phyloP scores from a whole-genome alignment of 2,888 invertebrate genomes.

The Pachydiplax longipennis region DNA sequence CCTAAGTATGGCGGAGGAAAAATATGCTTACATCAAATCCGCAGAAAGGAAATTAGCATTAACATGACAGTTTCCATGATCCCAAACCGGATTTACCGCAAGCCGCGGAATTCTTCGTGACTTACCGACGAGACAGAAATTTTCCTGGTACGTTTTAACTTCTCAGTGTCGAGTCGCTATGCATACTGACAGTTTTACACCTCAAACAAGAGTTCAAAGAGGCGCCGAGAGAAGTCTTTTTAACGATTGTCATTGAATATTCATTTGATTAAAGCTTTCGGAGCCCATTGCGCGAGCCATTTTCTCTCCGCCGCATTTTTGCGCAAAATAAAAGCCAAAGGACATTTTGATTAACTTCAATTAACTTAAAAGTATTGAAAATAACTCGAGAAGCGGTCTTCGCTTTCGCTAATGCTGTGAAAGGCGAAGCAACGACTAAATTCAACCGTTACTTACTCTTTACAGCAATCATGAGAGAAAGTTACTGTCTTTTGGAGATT shows the following conservation, averaged over 20 bases:
- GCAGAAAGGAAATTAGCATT: not conserved
- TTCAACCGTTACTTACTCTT: too few relatives aligned
- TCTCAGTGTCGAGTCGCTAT: not conserved
- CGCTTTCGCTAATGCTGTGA: not conserved
- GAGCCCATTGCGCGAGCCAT: not conserved
- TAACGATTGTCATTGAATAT: not conserved
- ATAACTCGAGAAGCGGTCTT: not conserved
- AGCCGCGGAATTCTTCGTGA: not conserved
- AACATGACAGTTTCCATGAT: not conserved
- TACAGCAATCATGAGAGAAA: too few relatives aligned
- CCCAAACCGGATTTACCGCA: not conserved
- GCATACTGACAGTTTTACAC: not conserved
- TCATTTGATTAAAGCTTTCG: not conserved
- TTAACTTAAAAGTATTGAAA: too few relatives aligned
- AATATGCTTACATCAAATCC: too few relatives aligned
- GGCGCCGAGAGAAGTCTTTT: not conserved
- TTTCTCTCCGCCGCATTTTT: not conserved
- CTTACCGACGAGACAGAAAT: not conserved
- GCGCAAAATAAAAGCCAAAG: too few relatives aligned
- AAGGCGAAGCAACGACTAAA: too few relatives aligned
- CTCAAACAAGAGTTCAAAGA: not conserved
- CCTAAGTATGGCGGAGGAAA: too few relatives aligned
- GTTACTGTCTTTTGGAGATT: too few relatives aligned
- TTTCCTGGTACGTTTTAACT: not conserved
- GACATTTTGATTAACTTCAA: too few relatives aligned